Evolutionary conservation across 2,888 invertebrate species (phyloP), one percentile per base, ranked within the genome.

Genomic region (Thera britannica): DNA sequence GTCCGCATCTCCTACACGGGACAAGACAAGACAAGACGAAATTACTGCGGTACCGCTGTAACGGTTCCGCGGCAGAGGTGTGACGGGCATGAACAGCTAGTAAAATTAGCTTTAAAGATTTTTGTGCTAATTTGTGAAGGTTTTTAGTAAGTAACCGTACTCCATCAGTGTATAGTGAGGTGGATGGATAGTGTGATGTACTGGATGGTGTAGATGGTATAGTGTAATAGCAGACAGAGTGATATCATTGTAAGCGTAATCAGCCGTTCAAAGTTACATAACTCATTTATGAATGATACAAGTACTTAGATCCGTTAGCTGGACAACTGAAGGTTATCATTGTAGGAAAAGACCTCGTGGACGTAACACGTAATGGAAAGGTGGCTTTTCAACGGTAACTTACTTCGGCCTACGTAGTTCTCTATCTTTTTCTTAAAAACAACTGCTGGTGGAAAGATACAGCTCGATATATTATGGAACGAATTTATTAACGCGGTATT

Each of bases 301-400:
- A 72, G 64, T 46, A 46, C 44, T 9, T 64, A 62, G 51, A 56
- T 57, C 34, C 23, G 48, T 67, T 66, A 59, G 61, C 57, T 62
- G 23, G 60, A 5, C 52, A 23, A 58, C 59, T 60, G 62, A 74
- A 67, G 74, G 74, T 75, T 72, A 77, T 71, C 69, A 44, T n/a
- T 61, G n/a, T 12, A 46, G 66, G 58, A 63, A 68, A 69, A 66
- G 56, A 67, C 68, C 66, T 65, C 67, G 61, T 62, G 48, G 11
- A 41, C 59, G 65, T 55, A 55, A 49, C 12, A 41, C 59, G 65
- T 55, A 55, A 61, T 52, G 1, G 8, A 48, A 35, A 65, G 54
- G 35, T 70, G 1, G n/a, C 8, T 52, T 23, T 51, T 49, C n/a
- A 9, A 52, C 52, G 2, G 58, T 46, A 68, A 58, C 56, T 56